These are phyloP conservation scores for Megathymus violae DNA, from an alignment of 1,140 invertebrate genomes.

Conservation along the genomic window DNA sequence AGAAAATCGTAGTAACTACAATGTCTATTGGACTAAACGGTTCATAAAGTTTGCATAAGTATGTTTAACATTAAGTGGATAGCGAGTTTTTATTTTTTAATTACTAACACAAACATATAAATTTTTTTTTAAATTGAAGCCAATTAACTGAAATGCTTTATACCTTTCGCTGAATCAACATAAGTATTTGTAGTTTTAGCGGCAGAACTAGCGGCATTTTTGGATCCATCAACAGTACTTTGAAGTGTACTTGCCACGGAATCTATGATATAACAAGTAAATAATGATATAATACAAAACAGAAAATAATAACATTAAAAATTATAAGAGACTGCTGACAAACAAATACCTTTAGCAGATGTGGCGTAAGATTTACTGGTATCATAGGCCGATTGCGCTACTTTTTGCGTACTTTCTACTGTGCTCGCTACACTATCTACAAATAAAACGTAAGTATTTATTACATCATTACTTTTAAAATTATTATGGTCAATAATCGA, in stretches of 20 bases:
- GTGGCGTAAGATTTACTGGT: conserved; percentile 45
- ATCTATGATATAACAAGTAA: conserved; percentile 47
- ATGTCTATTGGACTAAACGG: too few relatives aligned
- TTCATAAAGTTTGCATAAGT: neutral
- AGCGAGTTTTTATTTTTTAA: neutral
- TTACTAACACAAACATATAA: too few relatives aligned
- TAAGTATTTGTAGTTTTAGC: conserved; percentile 53
- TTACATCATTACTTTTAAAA: too few relatives aligned
- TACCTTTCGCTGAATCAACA: conserved; percentile 65
- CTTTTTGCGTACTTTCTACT: conserved; percentile 49
- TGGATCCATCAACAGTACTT: conserved; percentile 48
- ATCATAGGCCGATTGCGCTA: conserved; percentile 45
- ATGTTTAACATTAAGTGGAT: neutral
- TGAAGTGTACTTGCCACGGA: conserved; percentile 37
- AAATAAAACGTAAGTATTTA: conserved; percentile 19
- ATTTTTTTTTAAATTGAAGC: too few relatives aligned
- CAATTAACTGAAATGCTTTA: conserved; percentile 18
- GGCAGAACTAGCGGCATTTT: conserved; percentile 53
- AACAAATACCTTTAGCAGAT: conserved; percentile 48
- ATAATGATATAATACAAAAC: conserved; percentile 20
- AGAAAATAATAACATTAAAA: conserved; percentile 16
- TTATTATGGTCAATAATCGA: too few relatives aligned
- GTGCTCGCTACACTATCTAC: conserved; percentile 56
- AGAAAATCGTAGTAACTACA: too few relatives aligned
- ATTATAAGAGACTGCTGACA: neutral